Base-by-base conservation (phyloP, 2,888 invertebrate species). In the Coenonympha arcania region DNA sequence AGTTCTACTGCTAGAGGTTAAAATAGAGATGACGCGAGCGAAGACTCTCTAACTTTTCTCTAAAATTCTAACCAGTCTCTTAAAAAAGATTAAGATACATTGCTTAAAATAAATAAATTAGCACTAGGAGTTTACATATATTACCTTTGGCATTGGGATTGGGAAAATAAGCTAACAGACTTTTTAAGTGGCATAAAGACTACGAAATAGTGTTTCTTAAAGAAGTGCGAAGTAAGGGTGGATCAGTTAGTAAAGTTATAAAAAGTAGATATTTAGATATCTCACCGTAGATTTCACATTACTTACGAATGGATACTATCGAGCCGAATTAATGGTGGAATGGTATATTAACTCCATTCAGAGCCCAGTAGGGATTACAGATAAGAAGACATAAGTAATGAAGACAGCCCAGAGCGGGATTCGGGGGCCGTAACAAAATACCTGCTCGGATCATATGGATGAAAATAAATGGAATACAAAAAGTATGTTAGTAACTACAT, bases 361-460 rank as follows among this genome's bases (percentile, higher is more conserved):
- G 42, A 37, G 22, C 34, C 31, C 15, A 33, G 30, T 16, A 9
- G 24, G 48, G 51, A 49, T 52, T 45, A 48, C 33, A 43, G 52
- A 52, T 51, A 55, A 48, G 48, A 45, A 42, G 34, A 51, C 31
- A 42, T 48, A 54, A 54, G 48, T 51, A 54, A 54, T 51, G 51
- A 42, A 44, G 48, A 48, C 42, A 37, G 44, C 41, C 20, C 24
- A 6, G 39, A 37, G 41, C 36, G 34, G 48, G 44, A 52, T 43
- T 19, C 15, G 8, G 1, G 19, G 20, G 8, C 9, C 28, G 30
- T 41, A 41, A 37, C 31, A 26, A 26, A 26, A 28, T 47, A 51
- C 47, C 39, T 31, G 31, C 13, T 18, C 8, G 34, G 19, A 40
- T 24, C 19, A 33, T 16, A 20, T 13, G 11, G 19, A 8, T 9